Conservation (phyloP, 2,797 vertebrate species). For the Cynopterus sphinx region DNA sequence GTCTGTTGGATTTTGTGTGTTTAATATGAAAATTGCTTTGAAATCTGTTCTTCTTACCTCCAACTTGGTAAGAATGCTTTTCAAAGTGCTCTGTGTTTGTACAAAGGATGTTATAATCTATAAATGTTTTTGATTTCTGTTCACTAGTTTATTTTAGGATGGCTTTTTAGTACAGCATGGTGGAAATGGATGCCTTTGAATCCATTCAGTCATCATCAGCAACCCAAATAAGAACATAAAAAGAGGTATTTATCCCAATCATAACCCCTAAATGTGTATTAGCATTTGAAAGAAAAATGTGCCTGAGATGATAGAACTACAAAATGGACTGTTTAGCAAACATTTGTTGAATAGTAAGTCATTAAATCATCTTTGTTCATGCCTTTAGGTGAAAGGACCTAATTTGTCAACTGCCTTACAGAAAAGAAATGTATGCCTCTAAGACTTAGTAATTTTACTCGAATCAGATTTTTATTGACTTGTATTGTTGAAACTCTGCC, state of each 20-base stretch:
- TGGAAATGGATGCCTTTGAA: conserved; percentile 75
- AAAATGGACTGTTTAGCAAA: conserved; percentile 56
- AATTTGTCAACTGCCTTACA: conserved; percentile 44
- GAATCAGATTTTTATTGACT: conserved; percentile 46
- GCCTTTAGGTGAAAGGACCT: conserved; percentile 49
- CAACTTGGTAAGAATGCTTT: conserved; percentile 75
- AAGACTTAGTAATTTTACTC: conserved; percentile 26
- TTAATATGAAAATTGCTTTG: conserved; percentile 78
- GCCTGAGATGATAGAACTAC: not conserved
- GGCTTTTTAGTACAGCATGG: conserved; percentile 38
- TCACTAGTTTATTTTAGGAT: conserved; percentile 67
- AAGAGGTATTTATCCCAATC: conserved; percentile 46
- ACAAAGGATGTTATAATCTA: conserved; percentile 71
- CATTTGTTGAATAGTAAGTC: not conserved
- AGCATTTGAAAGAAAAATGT: conserved; percentile 63
- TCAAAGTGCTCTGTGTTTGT: conserved; percentile 65
- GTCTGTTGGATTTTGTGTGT: conserved; percentile 73
- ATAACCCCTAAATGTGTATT: conserved; percentile 40
- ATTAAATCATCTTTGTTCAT: conserved; percentile 13
- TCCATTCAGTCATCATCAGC: conserved; percentile 71
- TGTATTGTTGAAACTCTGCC: conserved; percentile 45
- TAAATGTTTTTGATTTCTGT: conserved; percentile 74
- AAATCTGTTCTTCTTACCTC: conserved; percentile 75
- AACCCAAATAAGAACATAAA: conserved; percentile 43
- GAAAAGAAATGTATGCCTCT: conserved; percentile 13